Evolutionary conservation across 64 coral and sea anemone genomes (phyloP).

Genomic region (Acropora tenuis): DNA sequence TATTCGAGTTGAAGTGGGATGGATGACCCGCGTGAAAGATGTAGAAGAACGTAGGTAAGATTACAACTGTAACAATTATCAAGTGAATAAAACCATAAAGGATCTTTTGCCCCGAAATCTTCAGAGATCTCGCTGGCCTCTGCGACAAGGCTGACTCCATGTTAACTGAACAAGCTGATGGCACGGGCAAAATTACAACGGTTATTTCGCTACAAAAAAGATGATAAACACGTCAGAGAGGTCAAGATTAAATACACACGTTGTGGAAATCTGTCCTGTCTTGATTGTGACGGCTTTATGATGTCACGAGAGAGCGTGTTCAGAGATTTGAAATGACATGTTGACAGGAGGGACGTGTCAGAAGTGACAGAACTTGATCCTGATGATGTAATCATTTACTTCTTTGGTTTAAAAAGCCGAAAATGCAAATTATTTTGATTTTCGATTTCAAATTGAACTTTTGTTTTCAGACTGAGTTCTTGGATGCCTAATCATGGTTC

Average conservation of each 20-base stretch:
- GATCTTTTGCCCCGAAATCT: not conserved
- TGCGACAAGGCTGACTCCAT: slow-evolving; percentile 9
- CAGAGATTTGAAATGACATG: not conserved
- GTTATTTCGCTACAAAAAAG: not conserved
- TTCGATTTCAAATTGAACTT: not conserved
- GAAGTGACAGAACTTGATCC: not conserved
- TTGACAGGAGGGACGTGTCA: not conserved
- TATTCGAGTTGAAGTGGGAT: not conserved
- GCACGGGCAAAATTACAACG: not conserved
- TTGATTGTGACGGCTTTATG: not conserved
- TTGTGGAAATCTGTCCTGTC: not conserved
- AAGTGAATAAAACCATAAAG: not conserved
- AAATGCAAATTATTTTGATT: not conserved
- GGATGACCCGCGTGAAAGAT: slow-evolving; percentile 21
- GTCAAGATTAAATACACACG: slow-evolving; percentile 48
- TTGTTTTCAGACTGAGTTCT: not conserved
- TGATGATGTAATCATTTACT: too few species aligned
- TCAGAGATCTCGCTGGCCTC: not conserved
- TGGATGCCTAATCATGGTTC: not conserved
- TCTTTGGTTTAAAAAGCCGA: too few species aligned
- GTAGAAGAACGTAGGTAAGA: slow-evolving; percentile 28
- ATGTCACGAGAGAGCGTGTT: not conserved
- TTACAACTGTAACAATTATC: slow-evolving; percentile 1
- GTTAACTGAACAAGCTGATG: not conserved
- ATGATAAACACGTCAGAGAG: not conserved